Evolutionary conservation across 2,888 invertebrate species (phyloP).

Genomic region (Buathra laborator): DNA sequence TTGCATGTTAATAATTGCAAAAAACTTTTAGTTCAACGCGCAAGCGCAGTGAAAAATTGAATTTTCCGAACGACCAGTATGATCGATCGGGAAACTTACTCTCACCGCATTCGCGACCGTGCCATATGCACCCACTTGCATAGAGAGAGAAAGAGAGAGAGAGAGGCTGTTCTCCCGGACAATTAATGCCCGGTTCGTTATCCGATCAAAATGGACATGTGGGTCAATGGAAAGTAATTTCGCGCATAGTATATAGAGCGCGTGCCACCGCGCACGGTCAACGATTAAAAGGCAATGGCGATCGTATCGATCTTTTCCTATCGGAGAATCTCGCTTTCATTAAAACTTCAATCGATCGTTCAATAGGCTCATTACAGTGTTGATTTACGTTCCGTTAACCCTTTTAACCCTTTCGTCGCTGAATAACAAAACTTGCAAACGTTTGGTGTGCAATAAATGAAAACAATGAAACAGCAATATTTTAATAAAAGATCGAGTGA

Average conservation of each 20-base stretch:
- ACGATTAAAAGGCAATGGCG: slow-evolving; percentile 46
- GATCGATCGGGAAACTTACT: slow-evolving; percentile 37
- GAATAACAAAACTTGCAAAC: not conserved
- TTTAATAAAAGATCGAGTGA: too few relatives aligned
- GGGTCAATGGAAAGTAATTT: slow-evolving; percentile 69
- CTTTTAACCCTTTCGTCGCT: not conserved
- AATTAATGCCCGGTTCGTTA: slow-evolving; percentile 58
- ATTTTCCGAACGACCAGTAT: slow-evolving; percentile 32
- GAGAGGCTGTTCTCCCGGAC: slow-evolving; percentile 43
- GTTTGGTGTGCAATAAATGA: too few relatives aligned
- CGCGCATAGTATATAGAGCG: slow-evolving; percentile 49
- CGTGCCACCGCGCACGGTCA: slow-evolving; percentile 56
- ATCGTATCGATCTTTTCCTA: slow-evolving; percentile 11
- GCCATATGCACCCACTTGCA: not conserved
- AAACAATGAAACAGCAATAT: too few relatives aligned
- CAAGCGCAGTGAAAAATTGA: not conserved
- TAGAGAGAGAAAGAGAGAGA: not conserved
- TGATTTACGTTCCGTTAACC: not conserved
- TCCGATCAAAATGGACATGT: slow-evolving; percentile 64
- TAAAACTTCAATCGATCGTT: not conserved
- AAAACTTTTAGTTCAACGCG: not conserved
- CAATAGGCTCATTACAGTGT: not conserved
- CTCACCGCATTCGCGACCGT: slow-evolving; percentile 29
- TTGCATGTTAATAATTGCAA: too few relatives aligned
- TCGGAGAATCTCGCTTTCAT: slow-evolving; percentile 36